Evolutionary conservation across 2,888 invertebrate species (phyloP), one percentile per base, ranked within the genome.

Genomic region (Cloeon dipterum): DNA sequence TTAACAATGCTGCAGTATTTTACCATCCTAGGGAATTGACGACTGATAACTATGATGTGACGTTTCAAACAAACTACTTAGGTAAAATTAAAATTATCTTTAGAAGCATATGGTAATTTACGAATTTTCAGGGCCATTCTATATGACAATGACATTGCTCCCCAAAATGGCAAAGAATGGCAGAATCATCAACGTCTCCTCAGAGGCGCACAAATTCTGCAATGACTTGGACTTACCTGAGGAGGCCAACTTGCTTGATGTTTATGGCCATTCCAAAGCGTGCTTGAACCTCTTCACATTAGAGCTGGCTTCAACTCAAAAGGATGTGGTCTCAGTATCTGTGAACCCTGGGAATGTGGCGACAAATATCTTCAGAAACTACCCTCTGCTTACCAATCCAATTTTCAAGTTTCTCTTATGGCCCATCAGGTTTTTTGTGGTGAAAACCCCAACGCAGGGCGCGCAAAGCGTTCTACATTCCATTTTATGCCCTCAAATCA

Each of bases 1-100:
- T 66, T 32, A 66, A 66, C 47, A 66, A 66, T 47, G 65, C 65
- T 17, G 65, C 61, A 14, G 52, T 65, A 11, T 64, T 65, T 52
- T 61, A 61, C 47, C 54, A 58, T 44, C 59, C 58, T n/a, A 57
- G 57, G 41, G 45, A 51, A 40, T 42, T 58, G 39, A 66, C 66
- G 3, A 52, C 52, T 37, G 63, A 66, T 50, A 55, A 58, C 16
- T 61, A 61, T 48, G 66, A 66, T 47, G 49, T 58, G 32, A 64
- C 63, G 10, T 60, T 63, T 46, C 66, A 66, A 49, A 61, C 61
- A 8, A 67, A 67, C 49, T 64, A 65, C 51, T 52, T 67, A 41
- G 62, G 62, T 61, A 48, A 43, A 49, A n/a, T n/a, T n/a, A n/a
- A n/a, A n/a, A n/a, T n/a, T n/a, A n/a, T 42, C 18, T n/a, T 32